Conservation (phyloP, 2,888 invertebrate species). For the Philereme vetulata region DNA sequence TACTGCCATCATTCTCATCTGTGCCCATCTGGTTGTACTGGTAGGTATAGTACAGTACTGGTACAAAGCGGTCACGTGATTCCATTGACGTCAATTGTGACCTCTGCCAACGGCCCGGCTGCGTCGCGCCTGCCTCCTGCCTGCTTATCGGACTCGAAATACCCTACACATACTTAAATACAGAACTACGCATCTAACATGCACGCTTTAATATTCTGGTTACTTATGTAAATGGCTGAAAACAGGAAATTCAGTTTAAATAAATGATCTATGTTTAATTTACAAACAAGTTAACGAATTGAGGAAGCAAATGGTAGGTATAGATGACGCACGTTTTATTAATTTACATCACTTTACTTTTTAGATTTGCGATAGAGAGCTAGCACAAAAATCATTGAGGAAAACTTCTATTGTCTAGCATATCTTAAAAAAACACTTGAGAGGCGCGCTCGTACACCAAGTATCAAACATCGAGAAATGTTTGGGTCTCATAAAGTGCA, state of each 20-base stretch:
- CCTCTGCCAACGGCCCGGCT: slow-evolving; percentile 79
- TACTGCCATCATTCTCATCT: slow-evolving; percentile 39
- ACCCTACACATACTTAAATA: slow-evolving; percentile 57
- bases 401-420: too few species aligned
- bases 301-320: too few species aligned
- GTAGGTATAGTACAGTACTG: slow-evolving; percentile 50
- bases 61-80: slow-evolving; percentile 83
- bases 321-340: too few species aligned
- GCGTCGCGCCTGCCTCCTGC: slow-evolving; percentile 73
- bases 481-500: too few species aligned
- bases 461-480: too few species aligned
- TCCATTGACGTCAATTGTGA: slow-evolving; percentile 89
- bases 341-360: too few species aligned
- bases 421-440: too few species aligned
- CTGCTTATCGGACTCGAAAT: slow-evolving; percentile 76
- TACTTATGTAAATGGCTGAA: slow-evolving; percentile 11
- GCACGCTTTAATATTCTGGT: slow-evolving; percentile 20
- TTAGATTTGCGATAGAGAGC: too few species aligned
- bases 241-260: slow-evolving; percentile 15
- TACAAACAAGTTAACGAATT: background rate
- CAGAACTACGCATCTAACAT: slow-evolving; percentile 32
- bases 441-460: too few species aligned
- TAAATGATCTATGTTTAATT: background rate
- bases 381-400: too few species aligned
- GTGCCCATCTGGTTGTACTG: slow-evolving; percentile 40